Conservation (phyloP, 2,797 vertebrate species). For the Aeoliscus strigatus region DNA sequence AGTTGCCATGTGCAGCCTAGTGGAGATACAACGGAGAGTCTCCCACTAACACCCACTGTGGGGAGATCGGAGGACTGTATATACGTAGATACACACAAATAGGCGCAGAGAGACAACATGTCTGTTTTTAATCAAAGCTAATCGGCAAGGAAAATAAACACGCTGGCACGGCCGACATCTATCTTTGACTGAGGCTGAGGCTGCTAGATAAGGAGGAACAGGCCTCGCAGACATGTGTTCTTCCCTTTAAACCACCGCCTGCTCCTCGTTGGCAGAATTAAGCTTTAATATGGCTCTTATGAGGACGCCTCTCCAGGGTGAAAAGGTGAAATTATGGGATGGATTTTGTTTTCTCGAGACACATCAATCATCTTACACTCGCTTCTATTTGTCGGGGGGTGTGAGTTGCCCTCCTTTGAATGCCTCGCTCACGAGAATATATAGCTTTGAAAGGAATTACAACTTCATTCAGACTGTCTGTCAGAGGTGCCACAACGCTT, state of each 20-base stretch:
- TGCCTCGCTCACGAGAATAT: constrained; percentile 23
- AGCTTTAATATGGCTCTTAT: constrained; percentile 63
- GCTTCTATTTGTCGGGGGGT: constrained; percentile 46
- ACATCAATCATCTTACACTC: constrained; percentile 65
- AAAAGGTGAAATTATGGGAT: constrained; percentile 71
- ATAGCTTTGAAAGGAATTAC: constrained; percentile 38
- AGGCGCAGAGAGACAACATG: constrained; percentile 64
- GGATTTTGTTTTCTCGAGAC: constrained; percentile 48
- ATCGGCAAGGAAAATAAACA: constrained; percentile 74
- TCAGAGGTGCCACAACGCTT: constrained; percentile 53
- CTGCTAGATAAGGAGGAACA: constrained; percentile 67
- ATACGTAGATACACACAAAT: constrained; percentile 60
- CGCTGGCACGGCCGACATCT: constrained; percentile 63
- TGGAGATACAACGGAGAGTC: constrained; percentile 82
- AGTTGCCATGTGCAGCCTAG: constrained; percentile 87
- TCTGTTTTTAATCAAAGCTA: constrained; percentile 74
- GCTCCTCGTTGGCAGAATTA: constrained; percentile 63
- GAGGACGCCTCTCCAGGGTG: constrained; percentile 52
- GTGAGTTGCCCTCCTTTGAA: constrained; percentile 26
- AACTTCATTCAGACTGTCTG: constrained; percentile 35
- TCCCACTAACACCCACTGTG: constrained; percentile 70
- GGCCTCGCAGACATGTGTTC: constrained; percentile 63
- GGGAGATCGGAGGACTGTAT: constrained; percentile 54
- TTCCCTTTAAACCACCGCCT: constrained; percentile 54
- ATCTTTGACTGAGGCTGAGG: constrained; percentile 63